Conservation (phyloP, 2,888 invertebrate genomes). For the Meta bourneti region DNA sequence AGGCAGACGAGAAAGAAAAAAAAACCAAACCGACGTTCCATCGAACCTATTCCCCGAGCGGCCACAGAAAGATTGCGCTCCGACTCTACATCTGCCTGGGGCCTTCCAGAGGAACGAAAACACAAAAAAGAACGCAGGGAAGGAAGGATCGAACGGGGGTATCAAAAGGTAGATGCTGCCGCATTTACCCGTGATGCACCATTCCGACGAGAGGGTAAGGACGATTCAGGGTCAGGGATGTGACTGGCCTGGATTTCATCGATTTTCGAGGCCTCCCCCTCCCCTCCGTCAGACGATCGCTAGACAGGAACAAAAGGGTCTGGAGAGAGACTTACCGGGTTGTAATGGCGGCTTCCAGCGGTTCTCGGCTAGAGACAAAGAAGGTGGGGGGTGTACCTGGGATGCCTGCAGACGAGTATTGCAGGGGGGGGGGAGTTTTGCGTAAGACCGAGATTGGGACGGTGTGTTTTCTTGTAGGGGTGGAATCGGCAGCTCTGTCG, state of each 20-base stretch:
- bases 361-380: conserved; percentile 32
- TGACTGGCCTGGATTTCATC: conserved; percentile 76
- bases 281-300: conserved; percentile 62
- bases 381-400: conserved; percentile 25
- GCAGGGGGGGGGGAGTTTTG: not conserved
- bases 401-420: not conserved
- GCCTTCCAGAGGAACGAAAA: not conserved
- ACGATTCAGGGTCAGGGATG: conserved; percentile 73
- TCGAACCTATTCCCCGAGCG: conserved; percentile 2
- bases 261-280: conserved; percentile 53
- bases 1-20: not conserved
- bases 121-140: not conserved
- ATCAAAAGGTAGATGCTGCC: conserved; percentile 62
- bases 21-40: conserved; percentile 11
- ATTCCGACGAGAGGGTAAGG: conserved; percentile 54
- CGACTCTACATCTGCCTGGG: conserved; percentile 32
- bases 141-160: conserved; percentile 29
- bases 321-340: conserved; percentile 32
- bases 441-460: conserved; percentile 12
- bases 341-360: conserved; percentile 54
- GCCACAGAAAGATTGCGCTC: conserved; percentile 11
- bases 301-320: conserved; percentile 72
- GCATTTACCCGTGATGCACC: conserved; percentile 62
- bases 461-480: conserved; percentile 11
- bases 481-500: not conserved